These are phyloP conservation scores for Setipinna tenuifilis DNA, from an alignment of 2,797 vertebrate genomes.

Conservation along the genomic window DNA sequence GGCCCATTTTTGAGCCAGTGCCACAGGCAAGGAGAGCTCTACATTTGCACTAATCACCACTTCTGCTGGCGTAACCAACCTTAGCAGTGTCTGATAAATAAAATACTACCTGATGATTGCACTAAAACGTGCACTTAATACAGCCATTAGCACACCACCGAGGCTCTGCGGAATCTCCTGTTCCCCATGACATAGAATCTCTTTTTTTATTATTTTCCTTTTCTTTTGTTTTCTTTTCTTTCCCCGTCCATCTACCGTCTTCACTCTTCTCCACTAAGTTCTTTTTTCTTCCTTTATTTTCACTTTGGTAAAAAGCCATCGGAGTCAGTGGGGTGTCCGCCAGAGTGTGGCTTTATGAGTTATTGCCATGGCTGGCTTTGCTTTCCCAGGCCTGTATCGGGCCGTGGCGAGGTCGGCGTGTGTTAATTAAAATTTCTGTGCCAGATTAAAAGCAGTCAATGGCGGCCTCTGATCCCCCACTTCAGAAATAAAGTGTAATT, in stretches of 20 bases:
- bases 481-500: conserved; percentile 76
- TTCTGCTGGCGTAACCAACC: not conserved
- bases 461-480: conserved; percentile 72
- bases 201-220: not conserved
- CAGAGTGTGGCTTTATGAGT: not conserved
- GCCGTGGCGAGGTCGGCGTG: not conserved
- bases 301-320: not conserved
- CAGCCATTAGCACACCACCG: not conserved
- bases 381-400: not conserved
- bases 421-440: conserved; percentile 44
- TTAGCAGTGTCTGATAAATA: not conserved
- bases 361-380: not conserved
- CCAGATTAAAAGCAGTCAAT: conserved; percentile 76
- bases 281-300: not conserved
- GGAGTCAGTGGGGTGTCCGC: not conserved
- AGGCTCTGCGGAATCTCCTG: not conserved
- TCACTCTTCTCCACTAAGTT: not conserved
- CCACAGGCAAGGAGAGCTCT: not conserved
- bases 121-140: not conserved
- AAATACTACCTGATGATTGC: not conserved
- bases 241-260: not conserved
- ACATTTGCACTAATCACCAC: not conserved
- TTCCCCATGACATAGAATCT: not conserved
- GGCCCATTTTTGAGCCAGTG: not conserved
- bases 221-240: not conserved